phyloP scores from a whole-genome alignment of 2,797 vertebrate species.

The Chaunax sp. region DNA sequence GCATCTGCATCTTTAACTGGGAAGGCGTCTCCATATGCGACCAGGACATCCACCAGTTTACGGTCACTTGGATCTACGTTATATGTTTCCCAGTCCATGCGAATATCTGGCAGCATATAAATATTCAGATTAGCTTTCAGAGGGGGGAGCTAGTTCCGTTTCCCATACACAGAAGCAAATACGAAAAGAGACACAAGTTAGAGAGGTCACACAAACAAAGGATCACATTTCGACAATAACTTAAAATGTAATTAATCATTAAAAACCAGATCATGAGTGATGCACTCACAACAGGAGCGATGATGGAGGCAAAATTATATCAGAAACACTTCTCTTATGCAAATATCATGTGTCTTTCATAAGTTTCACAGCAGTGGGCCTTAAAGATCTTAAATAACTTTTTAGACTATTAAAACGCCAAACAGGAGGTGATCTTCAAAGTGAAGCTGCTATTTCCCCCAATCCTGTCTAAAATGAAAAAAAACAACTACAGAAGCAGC shows the following conservation, averaged over 20 bases:
- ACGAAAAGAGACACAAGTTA: not conserved
- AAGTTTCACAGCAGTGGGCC: not conserved
- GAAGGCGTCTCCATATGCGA: slow-evolving; percentile 86
- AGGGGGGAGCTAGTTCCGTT: not conserved
- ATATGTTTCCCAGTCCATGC: slow-evolving; percentile 91
- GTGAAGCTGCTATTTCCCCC: not conserved
- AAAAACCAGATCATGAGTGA: no score
- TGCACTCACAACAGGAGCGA: no score
- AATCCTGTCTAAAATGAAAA: not conserved
- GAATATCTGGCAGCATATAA: slow-evolving; percentile 85
- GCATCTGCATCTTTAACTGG: slow-evolving; percentile 82
- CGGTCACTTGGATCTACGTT: slow-evolving; percentile 78
- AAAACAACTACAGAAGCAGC: not conserved
- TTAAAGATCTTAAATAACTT: not conserved
- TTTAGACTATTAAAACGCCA: not conserved
- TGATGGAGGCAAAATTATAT: no score
- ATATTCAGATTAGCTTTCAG: not conserved
- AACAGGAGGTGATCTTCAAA: not conserved
- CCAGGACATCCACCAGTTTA: slow-evolving; percentile 87
- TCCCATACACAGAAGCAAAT: not conserved
- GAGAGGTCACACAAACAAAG: not conserved
- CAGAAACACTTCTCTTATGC: no score
- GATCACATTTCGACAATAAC: not conserved
- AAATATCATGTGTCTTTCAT: not conserved
- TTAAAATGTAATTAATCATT: not conserved